A percentile compares a stretch with the other conserved stretches of the same genome.
phyloP scores from a whole-genome alignment of 1,140 invertebrate species.

The Drosophila paulistorum region DNA sequence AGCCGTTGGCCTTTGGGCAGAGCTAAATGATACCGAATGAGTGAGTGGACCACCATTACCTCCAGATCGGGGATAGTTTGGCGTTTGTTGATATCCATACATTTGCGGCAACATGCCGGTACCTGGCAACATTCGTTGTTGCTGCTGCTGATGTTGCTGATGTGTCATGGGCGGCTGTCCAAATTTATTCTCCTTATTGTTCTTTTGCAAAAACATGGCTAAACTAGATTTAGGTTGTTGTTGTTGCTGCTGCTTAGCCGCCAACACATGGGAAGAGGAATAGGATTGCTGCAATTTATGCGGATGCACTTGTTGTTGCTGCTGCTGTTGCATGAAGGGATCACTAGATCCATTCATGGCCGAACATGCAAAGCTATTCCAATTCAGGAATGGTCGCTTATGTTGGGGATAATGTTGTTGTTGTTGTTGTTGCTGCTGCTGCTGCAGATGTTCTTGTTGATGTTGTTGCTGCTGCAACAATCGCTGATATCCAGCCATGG shows the following conservation, averaged over 20 bases:
- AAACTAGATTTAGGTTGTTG: conserved; percentile 55
- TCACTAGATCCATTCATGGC: conserved; percentile 68
- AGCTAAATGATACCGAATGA: conserved; percentile 65
- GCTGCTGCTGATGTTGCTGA: conserved; percentile 17
- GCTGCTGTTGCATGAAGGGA: conserved; percentile 74
- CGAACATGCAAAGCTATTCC: conserved; percentile 75
- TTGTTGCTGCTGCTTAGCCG: background rate
- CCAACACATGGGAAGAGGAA: conserved; percentile 65
- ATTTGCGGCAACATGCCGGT: conserved; percentile 63
- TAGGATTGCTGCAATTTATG: conserved; percentile 73
- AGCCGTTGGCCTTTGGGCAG: conserved; percentile 55
- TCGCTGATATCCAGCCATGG: conserved; percentile 64
- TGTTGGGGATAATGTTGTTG: conserved; percentile 69
- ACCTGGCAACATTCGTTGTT: conserved; percentile 4
- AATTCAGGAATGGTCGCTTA: conserved; percentile 73
- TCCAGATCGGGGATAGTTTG: conserved; percentile 39
- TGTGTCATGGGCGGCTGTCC: conserved; percentile 55
- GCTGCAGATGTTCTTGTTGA: conserved; percentile 39
- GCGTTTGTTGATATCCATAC: conserved; percentile 53
- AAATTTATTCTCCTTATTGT: conserved; percentile 77
- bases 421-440: conserved; percentile 38
- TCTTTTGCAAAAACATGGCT: conserved; percentile 65
- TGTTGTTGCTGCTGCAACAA: conserved; percentile 45
- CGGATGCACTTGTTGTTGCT: conserved; percentile 36
- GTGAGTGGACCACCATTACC: conserved; percentile 45